A percentile compares a stretch with the other conserved stretches of the same genome.
Conservation (phyloP, 1,140 invertebrate genomes). For the Uloborus diversus region DNA sequence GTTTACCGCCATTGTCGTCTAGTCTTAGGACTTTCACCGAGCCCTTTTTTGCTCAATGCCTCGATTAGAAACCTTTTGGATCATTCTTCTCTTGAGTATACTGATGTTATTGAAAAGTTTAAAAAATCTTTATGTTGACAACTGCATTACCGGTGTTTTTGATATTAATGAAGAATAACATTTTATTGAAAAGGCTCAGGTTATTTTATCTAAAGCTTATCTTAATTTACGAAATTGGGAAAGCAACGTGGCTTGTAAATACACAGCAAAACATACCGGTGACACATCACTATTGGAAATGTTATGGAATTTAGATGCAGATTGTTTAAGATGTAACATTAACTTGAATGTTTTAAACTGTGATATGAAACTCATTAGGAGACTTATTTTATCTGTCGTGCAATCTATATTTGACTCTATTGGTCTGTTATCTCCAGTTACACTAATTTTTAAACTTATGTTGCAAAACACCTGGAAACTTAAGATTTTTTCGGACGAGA, state of each 20-base stretch:
- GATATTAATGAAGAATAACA: neutral
- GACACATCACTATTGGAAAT: too few relatives aligned
- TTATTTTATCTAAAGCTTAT: too few relatives aligned
- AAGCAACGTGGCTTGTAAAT: slow-evolving; percentile 22
- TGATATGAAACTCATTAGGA: too few relatives aligned
- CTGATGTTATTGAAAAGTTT: too few relatives aligned
- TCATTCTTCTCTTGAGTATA: neutral
- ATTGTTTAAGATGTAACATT: too few relatives aligned
- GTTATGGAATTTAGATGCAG: slow-evolving; percentile 2
- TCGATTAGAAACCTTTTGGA: neutral
- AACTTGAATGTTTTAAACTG: too few relatives aligned
- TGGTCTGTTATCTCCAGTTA: slow-evolving; percentile 17
- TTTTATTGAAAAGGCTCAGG: too few relatives aligned
- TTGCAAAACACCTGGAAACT: neutral
- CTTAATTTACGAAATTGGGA: slow-evolving; percentile 3
- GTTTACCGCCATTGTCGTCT: neutral
- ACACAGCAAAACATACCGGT: too few relatives aligned
- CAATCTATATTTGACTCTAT: slow-evolving; percentile 14
- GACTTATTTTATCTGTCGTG: neutral
- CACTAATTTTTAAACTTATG: slow-evolving; percentile 15
- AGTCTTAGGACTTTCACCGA: neutral
- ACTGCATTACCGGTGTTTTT: neutral
- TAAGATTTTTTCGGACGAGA: neutral
- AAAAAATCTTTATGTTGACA: neutral
- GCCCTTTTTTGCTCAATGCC: neutral